Percentiles rank a stretch among this genome's conserved stretches.
phyloP scores from a whole-genome alignment of 2,113 vertebrate species.

The Capricornis sumatraensis region DNA sequence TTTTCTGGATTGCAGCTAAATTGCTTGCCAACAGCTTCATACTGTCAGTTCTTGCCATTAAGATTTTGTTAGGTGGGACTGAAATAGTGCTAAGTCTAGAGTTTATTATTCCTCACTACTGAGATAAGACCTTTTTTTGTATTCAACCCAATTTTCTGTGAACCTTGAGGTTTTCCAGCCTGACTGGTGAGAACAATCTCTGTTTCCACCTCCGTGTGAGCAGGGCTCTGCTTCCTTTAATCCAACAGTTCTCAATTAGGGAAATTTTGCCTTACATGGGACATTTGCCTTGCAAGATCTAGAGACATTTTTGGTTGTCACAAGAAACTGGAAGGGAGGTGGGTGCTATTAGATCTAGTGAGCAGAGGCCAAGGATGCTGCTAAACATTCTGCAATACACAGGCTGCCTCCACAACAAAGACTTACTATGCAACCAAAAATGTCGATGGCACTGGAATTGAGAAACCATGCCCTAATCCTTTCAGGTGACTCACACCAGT shows the following conservation, averaged over 20 bases:
- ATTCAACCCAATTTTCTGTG: not conserved
- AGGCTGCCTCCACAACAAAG: not conserved
- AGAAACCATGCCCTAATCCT: not conserved
- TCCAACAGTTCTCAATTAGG: not conserved
- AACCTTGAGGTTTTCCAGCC: not conserved
- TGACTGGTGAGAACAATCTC: not conserved
- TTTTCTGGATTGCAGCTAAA: not conserved
- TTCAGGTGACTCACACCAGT: not conserved
- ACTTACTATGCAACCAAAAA: not conserved
- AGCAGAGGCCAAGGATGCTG: not conserved
- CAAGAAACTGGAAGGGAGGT: accelerated
- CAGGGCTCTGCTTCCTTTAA: not conserved
- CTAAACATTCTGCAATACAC: no score
- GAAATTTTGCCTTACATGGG: not conserved
- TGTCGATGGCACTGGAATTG: not conserved
- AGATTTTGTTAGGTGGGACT: not conserved
- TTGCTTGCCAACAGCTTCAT: not conserved
- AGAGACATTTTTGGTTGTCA: not conserved
- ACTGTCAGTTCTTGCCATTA: not conserved
- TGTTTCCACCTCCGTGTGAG: not conserved
- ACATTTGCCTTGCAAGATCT: not conserved
- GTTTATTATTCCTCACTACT: not conserved
- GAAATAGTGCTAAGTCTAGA: not conserved
- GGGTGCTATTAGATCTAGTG: not conserved
- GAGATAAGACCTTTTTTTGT: not conserved